Evolutionary conservation across 2,888 invertebrate genomes (phyloP).

Genomic region (Diloba caeruleocephala): DNA sequence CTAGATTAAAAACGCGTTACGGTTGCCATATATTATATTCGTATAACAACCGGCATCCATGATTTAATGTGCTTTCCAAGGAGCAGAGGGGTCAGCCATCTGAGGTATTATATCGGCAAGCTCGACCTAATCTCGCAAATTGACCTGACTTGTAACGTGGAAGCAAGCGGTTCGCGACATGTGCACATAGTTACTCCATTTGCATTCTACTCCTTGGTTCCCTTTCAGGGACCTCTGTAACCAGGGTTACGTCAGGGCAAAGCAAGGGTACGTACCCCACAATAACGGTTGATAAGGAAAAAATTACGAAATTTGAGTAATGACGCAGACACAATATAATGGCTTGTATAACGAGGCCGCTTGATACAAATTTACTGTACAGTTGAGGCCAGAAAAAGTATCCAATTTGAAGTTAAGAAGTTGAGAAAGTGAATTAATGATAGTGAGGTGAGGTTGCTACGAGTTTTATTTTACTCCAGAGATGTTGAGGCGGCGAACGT

Average conservation of each 20-base stretch:
- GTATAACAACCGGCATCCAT: too few relatives aligned
- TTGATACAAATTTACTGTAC: slow-evolving; percentile 50
- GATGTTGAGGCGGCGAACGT: too few relatives aligned
- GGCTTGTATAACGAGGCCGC: slow-evolving; percentile 54
- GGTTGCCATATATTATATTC: too few relatives aligned
- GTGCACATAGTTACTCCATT: slow-evolving; percentile 1
- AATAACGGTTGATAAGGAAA: slow-evolving; percentile 70
- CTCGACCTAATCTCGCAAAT: too few relatives aligned
- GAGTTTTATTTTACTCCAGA: slow-evolving; percentile 6
- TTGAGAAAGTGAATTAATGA: slow-evolving; percentile 31
- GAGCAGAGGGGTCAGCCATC: too few relatives aligned
- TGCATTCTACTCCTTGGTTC: slow-evolving; percentile 6
- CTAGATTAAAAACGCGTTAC: too few relatives aligned
- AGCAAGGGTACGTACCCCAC: slow-evolving; percentile 24
- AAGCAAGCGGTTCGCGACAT: too few relatives aligned
- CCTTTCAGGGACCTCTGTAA: slow-evolving; percentile 4
- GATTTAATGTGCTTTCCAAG: too few relatives aligned
- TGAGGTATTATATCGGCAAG: too few relatives aligned
- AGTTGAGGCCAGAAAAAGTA: slow-evolving; percentile 33
- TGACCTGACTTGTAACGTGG: too few relatives aligned
- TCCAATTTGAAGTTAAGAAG: slow-evolving; percentile 26
- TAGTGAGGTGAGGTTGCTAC: slow-evolving; percentile 2
- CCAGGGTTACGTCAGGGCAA: slow-evolving; percentile 23
- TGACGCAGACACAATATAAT: slow-evolving; percentile 61
- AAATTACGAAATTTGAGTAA: slow-evolving; percentile 60